These are phyloP conservation scores for Panthera tigris DNA, from an alignment of 2,113 vertebrate species.

Conservation along the genomic window DNA sequence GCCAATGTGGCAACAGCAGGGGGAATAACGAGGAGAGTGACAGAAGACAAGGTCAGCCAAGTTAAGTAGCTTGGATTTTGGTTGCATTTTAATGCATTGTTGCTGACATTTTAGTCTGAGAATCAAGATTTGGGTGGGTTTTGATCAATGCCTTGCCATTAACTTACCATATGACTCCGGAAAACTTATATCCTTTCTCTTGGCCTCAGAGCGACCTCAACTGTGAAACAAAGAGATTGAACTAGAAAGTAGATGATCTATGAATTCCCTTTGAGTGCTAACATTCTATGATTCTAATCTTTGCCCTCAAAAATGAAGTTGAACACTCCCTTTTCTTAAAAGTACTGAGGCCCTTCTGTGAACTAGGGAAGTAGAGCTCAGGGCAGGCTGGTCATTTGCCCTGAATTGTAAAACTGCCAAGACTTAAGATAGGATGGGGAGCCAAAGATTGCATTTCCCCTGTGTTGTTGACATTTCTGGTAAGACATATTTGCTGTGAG, in stretches of 20 bases:
- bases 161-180: background rate
- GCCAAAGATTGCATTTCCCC: slow-evolving; percentile 34
- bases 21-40: background rate
- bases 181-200: slow-evolving; percentile 54
- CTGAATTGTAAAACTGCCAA: slow-evolving; percentile 73
- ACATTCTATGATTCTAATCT: slow-evolving; percentile 80
- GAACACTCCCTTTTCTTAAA: slow-evolving; percentile 72
- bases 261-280: slow-evolving; percentile 73
- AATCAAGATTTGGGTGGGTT: slow-evolving; percentile 40
- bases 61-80: slow-evolving; percentile 46
- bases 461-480: slow-evolving; percentile 8
- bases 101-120: slow-evolving; percentile 29
- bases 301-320: slow-evolving; percentile 73
- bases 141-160: slow-evolving; percentile 54
- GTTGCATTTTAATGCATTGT: slow-evolving; percentile 48
- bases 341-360: slow-evolving; percentile 51
- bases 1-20: background rate
- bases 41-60: slow-evolving; percentile 58
- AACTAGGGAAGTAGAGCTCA: slow-evolving; percentile 38
- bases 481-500: slow-evolving; percentile 50
- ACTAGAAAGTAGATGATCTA: slow-evolving; percentile 67
- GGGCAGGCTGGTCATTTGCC: slow-evolving; percentile 47
- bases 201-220: slow-evolving; percentile 65
- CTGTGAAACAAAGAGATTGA: slow-evolving; percentile 65
- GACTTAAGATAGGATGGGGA: background rate